Evolutionary conservation across 1,140 invertebrate genomes (phyloP).

Genomic region (Aphaenogaster floridana): DNA sequence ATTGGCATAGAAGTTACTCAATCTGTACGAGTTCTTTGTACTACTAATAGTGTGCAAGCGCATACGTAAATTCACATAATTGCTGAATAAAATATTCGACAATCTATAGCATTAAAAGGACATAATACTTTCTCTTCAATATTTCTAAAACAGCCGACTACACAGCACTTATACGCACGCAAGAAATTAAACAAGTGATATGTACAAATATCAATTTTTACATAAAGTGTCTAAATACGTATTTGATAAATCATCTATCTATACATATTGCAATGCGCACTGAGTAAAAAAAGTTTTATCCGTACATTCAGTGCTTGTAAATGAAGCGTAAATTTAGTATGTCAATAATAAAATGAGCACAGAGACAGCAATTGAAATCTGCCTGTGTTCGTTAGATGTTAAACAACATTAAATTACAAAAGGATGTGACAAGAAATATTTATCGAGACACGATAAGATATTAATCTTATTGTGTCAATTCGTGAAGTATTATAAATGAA

Average conservation of each 20-base stretch:
- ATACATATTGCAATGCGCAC: conserved; percentile 56
- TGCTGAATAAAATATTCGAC: conserved; percentile 26
- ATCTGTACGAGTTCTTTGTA: conserved; percentile 18
- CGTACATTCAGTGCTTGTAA: conserved; percentile 4
- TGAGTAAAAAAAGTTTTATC: conserved; percentile 7
- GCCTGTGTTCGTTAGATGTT: not conserved
- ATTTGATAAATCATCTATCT: conserved; percentile 39
- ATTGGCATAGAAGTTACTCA: conserved; percentile 33
- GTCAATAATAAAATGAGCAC: not conserved
- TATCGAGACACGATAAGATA: not conserved
- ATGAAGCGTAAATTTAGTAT: conserved; percentile 4
- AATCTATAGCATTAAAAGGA: conserved; percentile 30
- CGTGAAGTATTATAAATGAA: not conserved
- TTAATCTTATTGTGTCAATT: conserved; percentile 3
- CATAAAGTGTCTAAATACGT: conserved; percentile 35
- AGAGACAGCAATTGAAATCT: not conserved
- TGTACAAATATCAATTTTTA: conserved; percentile 71
- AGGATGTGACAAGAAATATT: not conserved
- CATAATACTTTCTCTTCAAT: conserved; percentile 39
- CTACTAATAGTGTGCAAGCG: conserved; percentile 20
- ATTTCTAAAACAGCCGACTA: conserved; percentile 51
- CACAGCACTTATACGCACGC: conserved; percentile 58
- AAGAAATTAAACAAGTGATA: conserved; percentile 70
- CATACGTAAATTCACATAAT: conserved; percentile 31
- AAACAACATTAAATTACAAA: not conserved